Percentiles rank a stretch among this genome's conserved stretches.
Evolutionary conservation across 1,140 invertebrate genomes (phyloP).

Genomic region (Piezodorus guildinii): DNA sequence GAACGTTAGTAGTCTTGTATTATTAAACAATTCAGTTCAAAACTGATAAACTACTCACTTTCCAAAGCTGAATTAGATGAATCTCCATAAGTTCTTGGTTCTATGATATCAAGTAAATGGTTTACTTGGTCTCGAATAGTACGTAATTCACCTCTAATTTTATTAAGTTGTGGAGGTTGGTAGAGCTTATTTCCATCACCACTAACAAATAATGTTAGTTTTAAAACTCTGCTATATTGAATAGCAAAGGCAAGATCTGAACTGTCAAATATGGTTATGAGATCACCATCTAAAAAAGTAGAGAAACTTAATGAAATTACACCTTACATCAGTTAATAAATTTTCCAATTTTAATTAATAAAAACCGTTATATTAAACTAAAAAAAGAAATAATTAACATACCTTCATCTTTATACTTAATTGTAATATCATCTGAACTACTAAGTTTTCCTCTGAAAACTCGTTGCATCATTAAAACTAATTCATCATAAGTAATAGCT

Average conservation of each 20-base stretch:
- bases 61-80: slow-evolving; percentile 21
- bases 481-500: slow-evolving; percentile 64
- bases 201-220: slow-evolving; percentile 45
- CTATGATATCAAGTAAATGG: slow-evolving; percentile 44
- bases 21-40: neutral
- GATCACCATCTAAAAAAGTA: slow-evolving; percentile 51
- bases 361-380: neutral
- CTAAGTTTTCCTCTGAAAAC: slow-evolving; percentile 54
- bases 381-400: slow-evolving; percentile 11
- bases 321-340: neutral
- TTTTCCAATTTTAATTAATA: neutral
- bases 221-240: slow-evolving; percentile 55
- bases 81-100: slow-evolving; percentile 27
- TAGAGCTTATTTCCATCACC: slow-evolving; percentile 29
- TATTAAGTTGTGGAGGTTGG: slow-evolving; percentile 34
- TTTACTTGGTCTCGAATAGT: slow-evolving; percentile 48
- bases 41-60: slow-evolving; percentile 22
- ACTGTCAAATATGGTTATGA: slow-evolving; percentile 64
- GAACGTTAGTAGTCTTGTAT: neutral
- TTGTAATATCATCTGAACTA: slow-evolving; percentile 53
- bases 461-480: slow-evolving; percentile 66
- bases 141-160: slow-evolving; percentile 43
- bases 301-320: neutral
- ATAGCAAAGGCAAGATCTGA: slow-evolving; percentile 61
- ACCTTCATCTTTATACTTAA: slow-evolving; percentile 70